Percentiles rank a stretch among this genome's conserved stretches.
Evolutionary conservation across 2,797 vertebrate species (phyloP).

Genomic region (Morus bassanus): DNA sequence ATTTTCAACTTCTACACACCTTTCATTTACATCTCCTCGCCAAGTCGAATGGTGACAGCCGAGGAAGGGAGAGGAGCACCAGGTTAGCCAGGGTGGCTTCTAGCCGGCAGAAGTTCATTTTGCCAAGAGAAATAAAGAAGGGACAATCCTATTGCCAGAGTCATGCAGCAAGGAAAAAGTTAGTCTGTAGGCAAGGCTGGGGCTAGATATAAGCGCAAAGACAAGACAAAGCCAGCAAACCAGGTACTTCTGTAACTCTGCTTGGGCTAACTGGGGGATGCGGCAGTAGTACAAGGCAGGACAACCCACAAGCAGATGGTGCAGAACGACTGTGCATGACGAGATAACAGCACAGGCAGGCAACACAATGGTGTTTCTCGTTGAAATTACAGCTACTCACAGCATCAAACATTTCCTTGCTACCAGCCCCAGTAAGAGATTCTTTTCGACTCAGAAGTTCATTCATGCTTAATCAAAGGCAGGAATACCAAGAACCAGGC

Average conservation of each 20-base stretch:
- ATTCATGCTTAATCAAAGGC: background rate
- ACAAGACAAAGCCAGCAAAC: background rate
- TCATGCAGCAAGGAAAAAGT: background rate
- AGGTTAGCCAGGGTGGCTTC: background rate
- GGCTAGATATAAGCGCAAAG: background rate
- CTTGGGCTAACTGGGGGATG: background rate
- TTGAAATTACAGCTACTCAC: background rate
- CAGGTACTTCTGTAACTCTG: background rate
- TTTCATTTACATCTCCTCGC: too few relatives aligned
- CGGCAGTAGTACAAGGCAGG: background rate
- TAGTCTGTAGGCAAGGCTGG: background rate
- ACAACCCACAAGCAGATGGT: background rate
- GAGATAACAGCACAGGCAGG: background rate
- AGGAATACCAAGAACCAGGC: background rate
- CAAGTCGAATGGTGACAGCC: rapidly evolving
- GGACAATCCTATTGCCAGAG: background rate
- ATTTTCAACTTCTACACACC: background rate
- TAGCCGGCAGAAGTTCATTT: background rate
- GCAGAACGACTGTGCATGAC: rapidly evolving
- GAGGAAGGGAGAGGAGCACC: background rate
- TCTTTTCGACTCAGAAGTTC: background rate
- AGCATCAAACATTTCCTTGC: background rate
- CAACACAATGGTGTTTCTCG: rapidly evolving
- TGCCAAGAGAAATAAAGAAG: background rate
- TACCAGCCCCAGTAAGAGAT: too few relatives aligned